These are phyloP conservation scores for Tetropium fuscum DNA, from an alignment of 2,888 invertebrate genomes.

Conservation along the genomic window DNA sequence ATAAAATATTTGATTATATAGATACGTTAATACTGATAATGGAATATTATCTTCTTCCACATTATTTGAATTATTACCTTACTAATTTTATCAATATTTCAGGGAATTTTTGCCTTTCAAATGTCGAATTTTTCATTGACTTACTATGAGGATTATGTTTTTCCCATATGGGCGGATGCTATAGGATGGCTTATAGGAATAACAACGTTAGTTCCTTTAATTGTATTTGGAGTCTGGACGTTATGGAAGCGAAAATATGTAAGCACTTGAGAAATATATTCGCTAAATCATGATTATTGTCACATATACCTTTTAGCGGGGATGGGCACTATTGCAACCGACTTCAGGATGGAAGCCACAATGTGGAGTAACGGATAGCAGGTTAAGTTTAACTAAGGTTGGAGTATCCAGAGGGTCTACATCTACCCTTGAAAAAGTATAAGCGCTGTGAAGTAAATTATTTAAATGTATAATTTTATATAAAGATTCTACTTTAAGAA, in stretches of 20 bases:
- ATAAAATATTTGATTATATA: too few relatives aligned
- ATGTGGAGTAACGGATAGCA: constrained; percentile 54
- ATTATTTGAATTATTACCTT: too few relatives aligned
- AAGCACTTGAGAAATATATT: constrained; percentile 47
- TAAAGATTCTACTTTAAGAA: too few relatives aligned
- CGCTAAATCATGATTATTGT: background rate
- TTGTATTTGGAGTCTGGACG: constrained; percentile 71
- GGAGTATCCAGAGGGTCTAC: constrained; percentile 25
- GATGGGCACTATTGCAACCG: constrained; percentile 68
- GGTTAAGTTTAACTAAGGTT: constrained; percentile 33
- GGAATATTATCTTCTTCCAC: too few relatives aligned
- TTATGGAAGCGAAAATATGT: constrained; percentile 64
- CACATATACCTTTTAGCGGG: constrained; percentile 62
- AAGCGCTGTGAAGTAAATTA: constrained; percentile 8
- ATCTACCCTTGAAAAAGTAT: constrained; percentile 16
- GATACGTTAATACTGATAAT: too few relatives aligned
- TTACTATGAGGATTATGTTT: constrained; percentile 74
- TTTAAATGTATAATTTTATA: too few relatives aligned
- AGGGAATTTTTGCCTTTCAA: constrained; percentile 81
- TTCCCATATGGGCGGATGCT: constrained; percentile 78
- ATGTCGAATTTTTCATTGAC: constrained; percentile 76
- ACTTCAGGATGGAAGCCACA: constrained; percentile 69
- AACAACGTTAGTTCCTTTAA: constrained; percentile 77
- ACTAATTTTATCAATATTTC: too few relatives aligned
- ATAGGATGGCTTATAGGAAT: constrained; percentile 80